Evolutionary conservation across 2,888 invertebrate genomes (phyloP), one percentile per base, ranked within the genome.

Genomic region (Lasioglossum vierecki): DNA sequence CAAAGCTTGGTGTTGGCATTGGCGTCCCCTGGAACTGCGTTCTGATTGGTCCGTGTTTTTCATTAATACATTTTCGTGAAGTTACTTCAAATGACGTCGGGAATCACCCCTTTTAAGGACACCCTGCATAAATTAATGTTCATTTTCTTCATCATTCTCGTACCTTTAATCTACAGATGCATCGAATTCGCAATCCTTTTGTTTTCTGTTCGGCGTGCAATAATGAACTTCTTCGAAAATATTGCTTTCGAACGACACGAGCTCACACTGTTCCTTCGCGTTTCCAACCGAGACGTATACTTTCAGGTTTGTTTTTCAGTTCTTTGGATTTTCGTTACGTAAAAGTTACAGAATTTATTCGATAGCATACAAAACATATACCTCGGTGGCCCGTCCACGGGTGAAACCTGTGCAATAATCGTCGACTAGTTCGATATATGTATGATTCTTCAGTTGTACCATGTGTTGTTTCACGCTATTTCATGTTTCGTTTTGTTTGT

Each of bases 251-350:
- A 68, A 63, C 63, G 68, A 81, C 76, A 53, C 30, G 44, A 44
- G 66, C 66, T 76, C 30, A 15, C 13, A 71, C 13, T 35, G 39
- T 57, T 44, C 15, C 66, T 49, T 72, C 46, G n/a, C 11, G 53
- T 66, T 6, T 11, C 60, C 63, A 9, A 63, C 41, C 26, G 15
- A 6, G 68, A 79, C 35, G 76, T n/a, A 57, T 73, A 84, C 77
- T 82, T 74, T 82, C 76, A 78, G 15, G 46, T 70, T 81, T 83
- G 73, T 66, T 71, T 70, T 49, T 80, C 35, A 49, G 76, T 66
- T 53, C 82, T 63, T 78, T 63, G 15, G 30, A 26, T 41, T 57
- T 81, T 72, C 68, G 68, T 70, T 39, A 41, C 68, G 9, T 41
- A 70, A 41, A 68, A 41, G 22, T 66, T 35, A 66, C 66, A 66